Evolutionary conservation across 2,888 invertebrate species (phyloP), one percentile per base, ranked within the genome.

Genomic region (Eristalis pertinax): DNA sequence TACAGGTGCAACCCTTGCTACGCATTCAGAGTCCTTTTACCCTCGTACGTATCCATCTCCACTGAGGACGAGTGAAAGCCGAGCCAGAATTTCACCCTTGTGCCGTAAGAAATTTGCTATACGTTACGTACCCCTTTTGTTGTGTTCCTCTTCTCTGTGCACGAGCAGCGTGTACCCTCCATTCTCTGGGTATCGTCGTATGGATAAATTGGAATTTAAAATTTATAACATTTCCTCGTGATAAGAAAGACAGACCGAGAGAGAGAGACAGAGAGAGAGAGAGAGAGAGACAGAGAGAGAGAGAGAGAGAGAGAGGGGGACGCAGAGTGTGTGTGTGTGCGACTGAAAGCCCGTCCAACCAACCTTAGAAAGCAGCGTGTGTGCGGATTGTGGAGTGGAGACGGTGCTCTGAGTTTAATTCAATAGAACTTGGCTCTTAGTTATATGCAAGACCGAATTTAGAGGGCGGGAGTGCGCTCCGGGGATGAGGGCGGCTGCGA

Each of bases 161-260:
- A 84, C 84, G 72, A 80, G 72, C 64, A 35, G 19, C 24, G 70
- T 29, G 56, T 68, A 43, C 80, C 84, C 76, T 73, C 76, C 65
- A 60, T 60, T 69, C 50, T 64, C 68, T 68, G 50, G 3, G n/a
- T 8, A 19, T n/a, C 50, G 19, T 86, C 60, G 78, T 82, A 86
- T 83, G 83, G 83, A 87, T 87, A 87, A 87, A 87, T 87, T 87
- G 86, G 86, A 87, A 87, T 87, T 87, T 83, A 87, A 87, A 87
- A 87, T 87, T 87, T 87, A 87, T 87, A 87, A 83, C 83, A 79
- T 83, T 83, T 79, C 62, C 70, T 76, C 50, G 73, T 79, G 75
- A 78, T 85, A 85, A 80, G 58, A 70, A 35, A 77, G 60, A 19
- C 43, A 68, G 67, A n/a, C n/a, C n/a, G n/a, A n/a, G n/a, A n/a